Conservation (phyloP, 2,888 invertebrate genomes). For the Leptinotarsa peninsularis region DNA sequence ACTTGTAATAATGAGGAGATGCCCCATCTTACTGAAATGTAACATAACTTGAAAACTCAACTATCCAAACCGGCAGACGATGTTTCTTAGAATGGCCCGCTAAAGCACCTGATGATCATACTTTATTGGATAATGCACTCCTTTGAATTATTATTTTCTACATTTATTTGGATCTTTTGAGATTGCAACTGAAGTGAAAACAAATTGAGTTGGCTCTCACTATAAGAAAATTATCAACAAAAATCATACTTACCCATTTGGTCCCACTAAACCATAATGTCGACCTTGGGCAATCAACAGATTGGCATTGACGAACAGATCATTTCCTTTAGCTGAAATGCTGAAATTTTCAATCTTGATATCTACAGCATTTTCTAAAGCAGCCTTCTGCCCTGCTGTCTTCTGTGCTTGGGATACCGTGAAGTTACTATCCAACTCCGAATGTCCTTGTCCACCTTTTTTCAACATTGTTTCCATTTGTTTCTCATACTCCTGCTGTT, state of each 20-base stretch:
- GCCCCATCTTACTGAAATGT: too few species aligned
- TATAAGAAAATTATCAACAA: neutral
- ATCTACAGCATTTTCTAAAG: slow-evolving; percentile 93
- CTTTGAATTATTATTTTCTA: too few species aligned
- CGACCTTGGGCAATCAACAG: slow-evolving; percentile 92
- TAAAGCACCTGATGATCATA: too few species aligned
- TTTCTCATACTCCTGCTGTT: slow-evolving; percentile 88
- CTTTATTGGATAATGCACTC: too few species aligned
- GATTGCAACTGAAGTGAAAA: too few species aligned
- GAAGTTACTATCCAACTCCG: slow-evolving; percentile 92
- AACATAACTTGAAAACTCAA: too few species aligned
- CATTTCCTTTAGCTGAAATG: slow-evolving; percentile 97
- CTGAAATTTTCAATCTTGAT: slow-evolving; percentile 99
- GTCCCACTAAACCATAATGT: slow-evolving; percentile 97
- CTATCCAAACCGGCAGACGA: too few species aligned
- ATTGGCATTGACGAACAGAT: slow-evolving; percentile 95
- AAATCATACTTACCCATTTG: slow-evolving; percentile 81
- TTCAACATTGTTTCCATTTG: slow-evolving; percentile 87
- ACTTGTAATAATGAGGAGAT: too few species aligned
- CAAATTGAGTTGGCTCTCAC: neutral
- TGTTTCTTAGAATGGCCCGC: too few species aligned
- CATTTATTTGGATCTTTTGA: too few species aligned
- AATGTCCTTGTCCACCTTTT: slow-evolving; percentile 90
- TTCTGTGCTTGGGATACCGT: slow-evolving; percentile 90
- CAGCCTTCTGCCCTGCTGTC: slow-evolving; percentile 80